A percentile compares a stretch with the other conserved stretches of the same genome.
Conservation (phyloP, 2,888 invertebrate species). For the Conistra vaccinii region DNA sequence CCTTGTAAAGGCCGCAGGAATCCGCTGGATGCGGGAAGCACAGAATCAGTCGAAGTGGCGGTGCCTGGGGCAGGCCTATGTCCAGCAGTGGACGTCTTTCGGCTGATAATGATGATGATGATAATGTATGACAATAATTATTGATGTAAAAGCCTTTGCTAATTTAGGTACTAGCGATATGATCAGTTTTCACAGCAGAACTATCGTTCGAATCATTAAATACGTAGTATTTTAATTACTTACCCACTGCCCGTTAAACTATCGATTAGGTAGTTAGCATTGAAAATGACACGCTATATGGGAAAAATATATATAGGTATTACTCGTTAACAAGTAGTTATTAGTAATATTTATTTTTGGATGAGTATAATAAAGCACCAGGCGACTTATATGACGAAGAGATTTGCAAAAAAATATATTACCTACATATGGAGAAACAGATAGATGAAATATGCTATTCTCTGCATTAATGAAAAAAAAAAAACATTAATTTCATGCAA, state of each 20-base stretch:
- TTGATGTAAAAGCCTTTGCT: background rate
- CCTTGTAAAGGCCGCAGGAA: too few species aligned
- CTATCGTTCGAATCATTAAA: slow-evolving; percentile 29
- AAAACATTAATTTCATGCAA: background rate
- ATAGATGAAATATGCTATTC: background rate
- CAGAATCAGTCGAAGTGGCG: too few species aligned
- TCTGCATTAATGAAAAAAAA: background rate
- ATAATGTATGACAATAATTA: background rate
- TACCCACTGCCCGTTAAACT: slow-evolving; percentile 28
- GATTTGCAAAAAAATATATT: background rate
- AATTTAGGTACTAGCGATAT: slow-evolving; percentile 7
- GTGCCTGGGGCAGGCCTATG: too few species aligned
- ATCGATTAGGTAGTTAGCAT: slow-evolving; percentile 46
- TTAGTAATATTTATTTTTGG: background rate
- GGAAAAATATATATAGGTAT: background rate
- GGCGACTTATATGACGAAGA: too few species aligned
- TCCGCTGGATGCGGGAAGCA: too few species aligned
- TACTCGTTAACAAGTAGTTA: background rate
- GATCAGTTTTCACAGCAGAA: slow-evolving; percentile 29
- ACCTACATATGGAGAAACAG: too few species aligned
- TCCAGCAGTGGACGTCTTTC: too few species aligned
- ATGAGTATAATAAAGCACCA: background rate
- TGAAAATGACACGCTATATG: slow-evolving; percentile 20
- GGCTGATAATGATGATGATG: too few species aligned
- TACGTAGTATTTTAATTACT: slow-evolving; percentile 53